Evolutionary conservation across 2,797 vertebrate species (phyloP), one percentile per base, ranked within the genome.

Genomic region (Strix occidentalis): DNA sequence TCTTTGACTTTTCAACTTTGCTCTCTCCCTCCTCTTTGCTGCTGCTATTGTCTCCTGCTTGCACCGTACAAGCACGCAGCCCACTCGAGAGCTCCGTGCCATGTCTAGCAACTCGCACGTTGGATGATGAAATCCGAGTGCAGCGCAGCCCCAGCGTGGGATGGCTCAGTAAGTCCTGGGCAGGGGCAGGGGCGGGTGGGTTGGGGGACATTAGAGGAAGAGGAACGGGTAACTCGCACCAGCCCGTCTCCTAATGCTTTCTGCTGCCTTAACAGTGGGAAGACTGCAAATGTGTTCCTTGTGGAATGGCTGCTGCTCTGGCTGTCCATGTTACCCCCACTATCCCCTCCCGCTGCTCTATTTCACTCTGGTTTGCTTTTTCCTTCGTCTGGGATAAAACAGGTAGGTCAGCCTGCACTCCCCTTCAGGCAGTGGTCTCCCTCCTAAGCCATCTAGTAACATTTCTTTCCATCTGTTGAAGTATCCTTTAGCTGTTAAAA

Each of bases 141-240:
- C 98, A 98, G 92, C 98, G 98, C 98, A 99, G 98, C 97, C 98
- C 98, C 98, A 99, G 99, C 98, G 98, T 99, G 99, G 99, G 99
- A 99, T 99, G 99, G 99, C 99, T 99, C 96, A 99, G 99, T 99
- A 99, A 99, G 99, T 99, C 91, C 56, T 14, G 39, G 91, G 69
- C 79, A 13, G 69, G 93, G 25, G 13, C 3, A 12, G 16, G 89
- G 91, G 69, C 0, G 56, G 86, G 85, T 1, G 24, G 39, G 4
- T 12, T 7, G 83, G 45, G 88, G 64, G 31, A 11, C 25, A n/a
- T 3, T 4, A 39, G 11, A 46, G 70, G 24, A 35, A 2, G 18
- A 69, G 50, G 9, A 70, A 11, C 3, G 23, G 87, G 41, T 3
- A 6, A 5, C 11, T 37, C 6, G 1, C 41, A 2, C 69, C 72